A percentile compares a stretch with the other conserved stretches of the same genome.
Conservation (phyloP, 1,140 invertebrate genomes). For the Gryllus bimaculatus region DNA sequence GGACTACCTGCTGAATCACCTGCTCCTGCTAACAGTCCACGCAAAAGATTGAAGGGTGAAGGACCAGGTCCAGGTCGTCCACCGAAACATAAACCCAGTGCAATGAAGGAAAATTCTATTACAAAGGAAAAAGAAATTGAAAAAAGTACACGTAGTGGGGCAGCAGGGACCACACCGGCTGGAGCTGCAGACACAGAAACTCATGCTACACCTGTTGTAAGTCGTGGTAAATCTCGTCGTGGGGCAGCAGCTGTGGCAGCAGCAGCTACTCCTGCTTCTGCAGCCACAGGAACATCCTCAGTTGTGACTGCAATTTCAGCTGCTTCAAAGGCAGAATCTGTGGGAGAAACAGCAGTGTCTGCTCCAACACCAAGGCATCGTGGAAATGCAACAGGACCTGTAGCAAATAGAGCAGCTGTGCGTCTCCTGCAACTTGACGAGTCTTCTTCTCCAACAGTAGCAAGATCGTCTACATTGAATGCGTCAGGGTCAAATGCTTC, state of each 20-base stretch:
- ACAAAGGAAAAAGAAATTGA: constrained; percentile 21
- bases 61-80: no score
- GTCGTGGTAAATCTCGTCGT: no score
- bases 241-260: no score
- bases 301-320: background rate
- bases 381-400: background rate
- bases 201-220: no score
- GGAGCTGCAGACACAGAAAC: background rate
- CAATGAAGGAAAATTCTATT: background rate
- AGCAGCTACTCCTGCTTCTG: background rate
- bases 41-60: background rate
- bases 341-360: background rate
- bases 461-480: background rate
- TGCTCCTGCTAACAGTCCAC: background rate
- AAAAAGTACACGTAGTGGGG: background rate
- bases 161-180: background rate
- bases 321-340: background rate
- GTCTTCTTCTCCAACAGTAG: background rate
- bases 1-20: background rate
- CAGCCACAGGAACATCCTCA: background rate
- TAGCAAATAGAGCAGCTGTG: background rate
- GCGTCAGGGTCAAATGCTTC: background rate
- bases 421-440: background rate
- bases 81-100: background rate
- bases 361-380: background rate